These are phyloP conservation scores for Chrysolina americana DNA, from an alignment of 2,888 invertebrate genomes.

Conservation along the genomic window DNA sequence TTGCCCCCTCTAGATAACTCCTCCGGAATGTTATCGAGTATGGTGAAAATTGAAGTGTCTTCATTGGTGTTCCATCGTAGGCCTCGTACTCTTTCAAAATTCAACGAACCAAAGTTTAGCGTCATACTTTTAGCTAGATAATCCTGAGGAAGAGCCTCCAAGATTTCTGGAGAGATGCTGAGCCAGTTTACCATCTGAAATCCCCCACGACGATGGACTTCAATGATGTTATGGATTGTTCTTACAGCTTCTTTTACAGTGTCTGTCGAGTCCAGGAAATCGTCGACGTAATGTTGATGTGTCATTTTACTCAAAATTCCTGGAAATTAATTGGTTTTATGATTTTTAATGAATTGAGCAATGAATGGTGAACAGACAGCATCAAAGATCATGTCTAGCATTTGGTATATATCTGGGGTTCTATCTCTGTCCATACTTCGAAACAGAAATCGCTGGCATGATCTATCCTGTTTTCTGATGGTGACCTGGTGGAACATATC, in stretches of 20 bases:
- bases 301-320: background rate
- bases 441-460: background rate
- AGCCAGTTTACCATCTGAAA: slow-evolving; percentile 20
- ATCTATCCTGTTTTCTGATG: too few species aligned
- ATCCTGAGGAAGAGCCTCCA: background rate
- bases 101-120: background rate
- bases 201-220: slow-evolving; percentile 8
- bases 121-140: background rate
- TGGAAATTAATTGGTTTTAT: too few species aligned
- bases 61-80: background rate
- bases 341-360: background rate
- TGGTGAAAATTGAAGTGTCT: background rate
- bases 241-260: background rate
- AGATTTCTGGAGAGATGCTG: background rate
- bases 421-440: background rate
- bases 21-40: background rate
- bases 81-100: background rate
- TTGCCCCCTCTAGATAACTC: background rate
- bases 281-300: background rate
- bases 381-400: background rate
- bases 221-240: background rate
- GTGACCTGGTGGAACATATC: too few species aligned
- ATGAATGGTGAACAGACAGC: background rate
- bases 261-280: background rate
- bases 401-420: too few species aligned